These are phyloP conservation scores for Sinotaia quadrata DNA, from an alignment of 2,888 invertebrate genomes.

Conservation along the genomic window DNA sequence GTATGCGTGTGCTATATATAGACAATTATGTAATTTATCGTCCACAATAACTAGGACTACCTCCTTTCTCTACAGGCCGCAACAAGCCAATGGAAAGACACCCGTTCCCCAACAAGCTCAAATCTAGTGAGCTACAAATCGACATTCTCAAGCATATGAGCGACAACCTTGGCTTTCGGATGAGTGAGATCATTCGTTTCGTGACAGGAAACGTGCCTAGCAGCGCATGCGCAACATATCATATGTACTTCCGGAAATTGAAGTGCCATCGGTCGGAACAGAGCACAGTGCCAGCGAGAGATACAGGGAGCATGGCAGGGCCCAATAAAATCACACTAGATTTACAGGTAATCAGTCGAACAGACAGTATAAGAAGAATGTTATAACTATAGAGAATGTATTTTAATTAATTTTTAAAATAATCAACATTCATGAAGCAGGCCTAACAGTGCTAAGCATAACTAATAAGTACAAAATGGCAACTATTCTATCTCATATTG, in stretches of 20 bases:
- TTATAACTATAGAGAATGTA: neutral
- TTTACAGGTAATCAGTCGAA: constrained; percentile 33
- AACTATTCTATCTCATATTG: too few species aligned
- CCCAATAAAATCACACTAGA: constrained; percentile 34
- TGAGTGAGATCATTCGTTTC: constrained; percentile 64
- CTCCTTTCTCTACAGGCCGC: constrained; percentile 46
- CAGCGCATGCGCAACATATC: constrained; percentile 65
- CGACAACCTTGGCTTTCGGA: constrained; percentile 60
- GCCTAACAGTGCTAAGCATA: neutral
- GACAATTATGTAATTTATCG: too few species aligned
- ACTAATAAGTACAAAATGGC: too few species aligned
- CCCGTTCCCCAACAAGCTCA: constrained; percentile 64
- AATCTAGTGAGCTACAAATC: constrained; percentile 57
- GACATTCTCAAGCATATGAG: constrained; percentile 67
- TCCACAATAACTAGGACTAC: too few species aligned
- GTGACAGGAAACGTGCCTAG: constrained; percentile 66
- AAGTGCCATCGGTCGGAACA: constrained; percentile 40
- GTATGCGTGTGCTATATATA: too few species aligned
- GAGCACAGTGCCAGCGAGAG: constrained; percentile 36
- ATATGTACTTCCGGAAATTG: constrained; percentile 56
- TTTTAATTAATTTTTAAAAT: too few species aligned
- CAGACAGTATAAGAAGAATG: neutral
- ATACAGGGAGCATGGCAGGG: neutral
- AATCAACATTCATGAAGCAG: too few species aligned
- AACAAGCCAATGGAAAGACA: constrained; percentile 52